phyloP scores from a whole-genome alignment of 2,113 vertebrate species.

The Tupaia chinensis region DNA sequence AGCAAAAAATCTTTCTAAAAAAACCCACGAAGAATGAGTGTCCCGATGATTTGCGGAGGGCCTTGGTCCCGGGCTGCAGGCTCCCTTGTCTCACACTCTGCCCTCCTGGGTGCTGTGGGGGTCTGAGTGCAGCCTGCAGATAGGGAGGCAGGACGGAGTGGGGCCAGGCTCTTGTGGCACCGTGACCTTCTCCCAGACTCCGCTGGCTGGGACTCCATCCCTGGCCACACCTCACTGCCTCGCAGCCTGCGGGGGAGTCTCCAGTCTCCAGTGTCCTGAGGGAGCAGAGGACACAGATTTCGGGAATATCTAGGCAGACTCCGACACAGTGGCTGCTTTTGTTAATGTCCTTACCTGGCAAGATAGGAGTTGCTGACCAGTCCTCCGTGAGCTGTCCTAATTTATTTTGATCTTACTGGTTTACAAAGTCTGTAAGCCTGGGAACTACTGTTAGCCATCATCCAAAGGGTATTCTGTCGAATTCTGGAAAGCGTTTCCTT shows the following conservation, averaged over 20 bases:
- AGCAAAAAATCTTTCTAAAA: too few relatives aligned
- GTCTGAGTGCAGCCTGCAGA: background rate
- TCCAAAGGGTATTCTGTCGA: background rate
- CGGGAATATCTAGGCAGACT: background rate
- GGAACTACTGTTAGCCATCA: background rate
- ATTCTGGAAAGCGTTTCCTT: slow-evolving; percentile 17
- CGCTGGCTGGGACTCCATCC: background rate
- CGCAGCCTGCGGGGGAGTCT: background rate
- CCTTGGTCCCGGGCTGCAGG: accelerated
- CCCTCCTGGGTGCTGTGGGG: background rate
- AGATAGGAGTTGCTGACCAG: background rate
- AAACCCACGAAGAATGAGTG: too few relatives aligned
- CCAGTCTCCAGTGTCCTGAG: background rate
- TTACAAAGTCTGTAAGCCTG: background rate
- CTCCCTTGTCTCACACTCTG: background rate
- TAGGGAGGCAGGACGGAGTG: background rate
- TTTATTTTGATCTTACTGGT: slow-evolving; percentile 22
- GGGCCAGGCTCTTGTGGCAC: too few relatives aligned
- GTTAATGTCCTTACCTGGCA: background rate
- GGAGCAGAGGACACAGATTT: background rate
- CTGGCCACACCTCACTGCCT: background rate
- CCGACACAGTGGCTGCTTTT: background rate
- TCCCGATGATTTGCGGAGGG: background rate
- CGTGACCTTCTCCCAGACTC: background rate
- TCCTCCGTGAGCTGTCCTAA: background rate